Conservation (phyloP, 2,113 vertebrate genomes). For the Alectura lathami region DNA sequence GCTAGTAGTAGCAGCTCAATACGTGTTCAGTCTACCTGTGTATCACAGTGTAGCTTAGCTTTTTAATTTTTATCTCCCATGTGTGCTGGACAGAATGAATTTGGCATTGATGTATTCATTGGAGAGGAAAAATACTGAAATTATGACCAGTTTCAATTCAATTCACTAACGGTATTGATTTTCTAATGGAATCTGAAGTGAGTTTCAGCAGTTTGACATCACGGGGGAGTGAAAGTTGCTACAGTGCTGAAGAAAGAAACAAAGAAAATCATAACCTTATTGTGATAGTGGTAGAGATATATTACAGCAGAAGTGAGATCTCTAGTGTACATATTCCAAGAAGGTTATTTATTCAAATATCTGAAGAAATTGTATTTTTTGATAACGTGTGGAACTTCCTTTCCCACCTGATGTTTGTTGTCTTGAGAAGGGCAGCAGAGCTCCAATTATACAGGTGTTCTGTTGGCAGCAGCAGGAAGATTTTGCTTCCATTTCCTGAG, state of each 20-base stretch:
- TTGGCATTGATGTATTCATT: constrained; percentile 43
- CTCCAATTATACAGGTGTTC: not conserved
- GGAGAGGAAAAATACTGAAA: constrained; percentile 30
- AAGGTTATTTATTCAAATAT: not conserved
- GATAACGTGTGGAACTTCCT: not conserved
- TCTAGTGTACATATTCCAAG: not conserved
- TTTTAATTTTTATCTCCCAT: not conserved
- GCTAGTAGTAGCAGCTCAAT: not conserved
- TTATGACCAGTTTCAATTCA: constrained; percentile 52
- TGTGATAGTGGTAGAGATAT: not conserved
- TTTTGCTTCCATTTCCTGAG: not conserved
- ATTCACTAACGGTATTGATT: constrained; percentile 66
- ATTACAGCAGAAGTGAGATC: not conserved
- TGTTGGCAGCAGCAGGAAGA: not conserved
- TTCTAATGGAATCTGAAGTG: constrained; percentile 61
- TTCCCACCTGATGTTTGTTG: not conserved
- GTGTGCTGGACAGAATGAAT: not conserved
- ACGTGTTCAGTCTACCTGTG: not conserved
- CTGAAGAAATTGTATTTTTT: not conserved
- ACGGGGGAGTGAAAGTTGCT: constrained; percentile 15
- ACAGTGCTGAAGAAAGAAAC: constrained; percentile 16
- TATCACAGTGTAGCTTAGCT: not conserved
- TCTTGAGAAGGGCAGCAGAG: not conserved
- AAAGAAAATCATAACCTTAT: not conserved
- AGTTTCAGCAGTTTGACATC: constrained; percentile 50